Evolutionary conservation across 2,797 vertebrate genomes (phyloP), one percentile per base, ranked within the genome.

Genomic region (Rhinatrema bivittatum): DNA sequence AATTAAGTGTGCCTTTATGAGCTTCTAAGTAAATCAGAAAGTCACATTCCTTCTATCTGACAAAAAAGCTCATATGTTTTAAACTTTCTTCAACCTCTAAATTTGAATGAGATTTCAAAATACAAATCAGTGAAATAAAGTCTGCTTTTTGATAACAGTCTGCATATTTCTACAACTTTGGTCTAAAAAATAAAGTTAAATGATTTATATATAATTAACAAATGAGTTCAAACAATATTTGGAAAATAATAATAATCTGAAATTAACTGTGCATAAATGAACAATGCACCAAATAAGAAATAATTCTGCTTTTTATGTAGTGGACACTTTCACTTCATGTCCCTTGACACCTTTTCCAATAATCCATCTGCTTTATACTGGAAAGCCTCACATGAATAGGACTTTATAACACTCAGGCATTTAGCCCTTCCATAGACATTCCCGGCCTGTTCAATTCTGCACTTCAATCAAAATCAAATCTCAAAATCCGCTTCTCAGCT

Each of bases 391-490:
- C 73, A 78, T 79, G 80, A 86, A 83, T 85, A 85, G 85, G 83
- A 83, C 78, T 86, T 86, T 80, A 82, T 46, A 65, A 77, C 75
- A 79, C 78, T 76, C 77, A 79, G 76, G 78, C 76, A 64, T 82
- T 48, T 82, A 85, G 86, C 78, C 74, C 80, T 79, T 81, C 76
- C 78, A 72, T 74, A 75, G 82, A 82, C 78, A 85, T 81, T 76
- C 74, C 73, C 69, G 78, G 77, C 74, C 79, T 71, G 73, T 76
- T 82, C 78, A 82, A 78, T 78, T 84, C 79, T 79, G 70, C 77
- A 81, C 86, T 86, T 82, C 82, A 84, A 83, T 86, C 85, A 81
- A 85, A 84, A 84, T 82, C 74, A 80, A 79, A 86, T 82, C 83
- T 87, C 75, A 71, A 84, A 82, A 82, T 81, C 79, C 78, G 81